A percentile compares a stretch with the other conserved stretches of the same genome.
Conservation (phyloP, 92 coral and sea anemone species). For the Muricea muricata region DNA sequence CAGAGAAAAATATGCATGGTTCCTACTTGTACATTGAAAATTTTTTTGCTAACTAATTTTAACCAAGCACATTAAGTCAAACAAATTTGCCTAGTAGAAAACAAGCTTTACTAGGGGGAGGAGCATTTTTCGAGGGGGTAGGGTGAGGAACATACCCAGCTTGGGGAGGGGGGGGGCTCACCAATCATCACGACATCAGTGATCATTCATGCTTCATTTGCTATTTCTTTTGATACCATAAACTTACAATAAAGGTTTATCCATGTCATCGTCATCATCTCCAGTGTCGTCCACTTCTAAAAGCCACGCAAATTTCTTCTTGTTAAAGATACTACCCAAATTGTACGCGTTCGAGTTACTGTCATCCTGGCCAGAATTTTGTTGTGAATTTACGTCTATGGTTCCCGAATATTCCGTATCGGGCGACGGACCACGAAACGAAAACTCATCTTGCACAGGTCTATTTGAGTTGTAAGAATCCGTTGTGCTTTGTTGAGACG, state of each 20-base stretch:
- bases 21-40: no score
- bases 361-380: constrained; percentile 49
- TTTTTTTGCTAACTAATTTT: no score
- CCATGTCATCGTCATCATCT: constrained; percentile 89
- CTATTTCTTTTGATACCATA: background rate
- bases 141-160: no score
- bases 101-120: no score
- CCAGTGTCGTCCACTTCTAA: constrained; percentile 93
- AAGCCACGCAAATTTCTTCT: constrained; percentile 92
- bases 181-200: no score
- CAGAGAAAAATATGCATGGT: no score
- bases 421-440: constrained; percentile 77
- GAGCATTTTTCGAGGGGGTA: no score
- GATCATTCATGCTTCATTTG: no score
- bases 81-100: no score
- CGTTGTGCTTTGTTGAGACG: constrained; percentile 63
- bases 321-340: constrained; percentile 87
- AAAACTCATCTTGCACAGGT: constrained; percentile 77
- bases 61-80: no score
- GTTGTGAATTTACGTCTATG: constrained; percentile 69
- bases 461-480: constrained; percentile 68
- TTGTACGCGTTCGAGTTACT: constrained; percentile 71
- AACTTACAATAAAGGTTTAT: constrained; percentile 91
- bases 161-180: no score
- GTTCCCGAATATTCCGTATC: constrained; percentile 83